Evolutionary conservation across 1,140 invertebrate genomes (phyloP).

Genomic region (Macrotrachela quadricornifera): DNA sequence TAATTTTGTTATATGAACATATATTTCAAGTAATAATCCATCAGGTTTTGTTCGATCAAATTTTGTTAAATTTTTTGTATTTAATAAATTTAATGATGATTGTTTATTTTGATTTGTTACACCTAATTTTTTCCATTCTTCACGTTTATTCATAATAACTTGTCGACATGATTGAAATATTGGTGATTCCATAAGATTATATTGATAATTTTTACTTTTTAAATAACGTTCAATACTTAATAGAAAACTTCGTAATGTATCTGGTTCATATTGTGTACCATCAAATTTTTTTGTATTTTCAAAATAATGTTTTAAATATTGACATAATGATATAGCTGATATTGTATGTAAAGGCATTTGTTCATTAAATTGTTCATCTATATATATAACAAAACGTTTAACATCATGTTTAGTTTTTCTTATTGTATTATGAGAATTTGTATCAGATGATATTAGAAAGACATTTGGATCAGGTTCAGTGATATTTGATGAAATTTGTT

Average conservation of each 20-base stretch:
- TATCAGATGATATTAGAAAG: no score
- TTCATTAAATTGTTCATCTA: background rate
- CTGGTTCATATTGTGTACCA: conserved; percentile 6
- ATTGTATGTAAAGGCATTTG: conserved; percentile 2
- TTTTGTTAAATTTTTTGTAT: no score
- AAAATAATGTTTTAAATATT: conserved; percentile 6
- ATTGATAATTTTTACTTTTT: conserved; percentile 7
- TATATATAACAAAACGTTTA: conserved; percentile 2
- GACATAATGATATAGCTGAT: background rate
- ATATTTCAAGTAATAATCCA: no score
- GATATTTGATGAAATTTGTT: no score
- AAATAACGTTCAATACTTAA: conserved; percentile 4
- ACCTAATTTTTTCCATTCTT: background rate
- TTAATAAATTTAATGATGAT: no score
- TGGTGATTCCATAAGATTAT: background rate
- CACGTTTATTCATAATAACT: conserved; percentile 2
- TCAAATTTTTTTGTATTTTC: conserved; percentile 6
- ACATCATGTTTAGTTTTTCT: conserved; percentile 7
- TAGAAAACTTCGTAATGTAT: conserved; percentile 2
- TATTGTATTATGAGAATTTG: background rate
- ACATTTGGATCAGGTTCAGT: no score
- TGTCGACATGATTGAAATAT: conserved; percentile 1
- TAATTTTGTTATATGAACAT: no score
- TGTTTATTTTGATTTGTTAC: no score
- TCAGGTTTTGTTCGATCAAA: no score